A percentile compares a stretch with the other conserved stretches of the same genome.
Evolutionary conservation across 37 sponge, comb jelly and placozoan genomes (phyloP).

Genomic region (Oscarella lobularis): DNA sequence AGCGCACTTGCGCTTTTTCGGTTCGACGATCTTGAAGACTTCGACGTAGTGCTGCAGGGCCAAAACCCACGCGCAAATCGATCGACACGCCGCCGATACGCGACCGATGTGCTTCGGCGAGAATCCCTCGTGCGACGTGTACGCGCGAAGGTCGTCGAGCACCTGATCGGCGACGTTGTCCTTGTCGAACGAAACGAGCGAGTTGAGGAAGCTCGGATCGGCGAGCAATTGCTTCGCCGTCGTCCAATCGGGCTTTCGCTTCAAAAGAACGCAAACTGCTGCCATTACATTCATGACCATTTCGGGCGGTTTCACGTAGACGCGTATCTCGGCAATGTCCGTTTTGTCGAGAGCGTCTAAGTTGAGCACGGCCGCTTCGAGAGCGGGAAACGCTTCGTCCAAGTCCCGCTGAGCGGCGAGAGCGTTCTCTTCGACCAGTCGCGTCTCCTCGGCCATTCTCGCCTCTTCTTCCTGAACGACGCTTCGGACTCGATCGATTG

Average conservation of each 20-base stretch:
- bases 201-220: neutral
- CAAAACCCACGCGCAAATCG: neutral
- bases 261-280: slow-evolving; percentile 53
- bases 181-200: neutral
- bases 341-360: neutral
- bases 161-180: neutral
- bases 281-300: slow-evolving; percentile 68
- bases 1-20: no score
- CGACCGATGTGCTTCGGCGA: neutral
- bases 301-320: slow-evolving; percentile 49
- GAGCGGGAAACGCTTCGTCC: neutral
- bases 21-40: neutral
- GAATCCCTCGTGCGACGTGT: neutral
- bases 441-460: neutral
- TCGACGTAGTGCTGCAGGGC: neutral
- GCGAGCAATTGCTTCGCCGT: slow-evolving; percentile 42
- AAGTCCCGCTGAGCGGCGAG: neutral
- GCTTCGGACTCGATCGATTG: neutral
- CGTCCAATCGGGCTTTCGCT: slow-evolving; percentile 51
- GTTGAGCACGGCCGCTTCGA: neutral
- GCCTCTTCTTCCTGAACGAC: neutral
- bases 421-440: neutral
- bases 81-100: neutral
- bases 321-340: slow-evolving; percentile 9
- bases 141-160: neutral